Percentiles rank a stretch among this genome's conserved stretches.
Evolutionary conservation across 1,140 invertebrate species (phyloP).

Genomic region (Ooceraea biroi): DNA sequence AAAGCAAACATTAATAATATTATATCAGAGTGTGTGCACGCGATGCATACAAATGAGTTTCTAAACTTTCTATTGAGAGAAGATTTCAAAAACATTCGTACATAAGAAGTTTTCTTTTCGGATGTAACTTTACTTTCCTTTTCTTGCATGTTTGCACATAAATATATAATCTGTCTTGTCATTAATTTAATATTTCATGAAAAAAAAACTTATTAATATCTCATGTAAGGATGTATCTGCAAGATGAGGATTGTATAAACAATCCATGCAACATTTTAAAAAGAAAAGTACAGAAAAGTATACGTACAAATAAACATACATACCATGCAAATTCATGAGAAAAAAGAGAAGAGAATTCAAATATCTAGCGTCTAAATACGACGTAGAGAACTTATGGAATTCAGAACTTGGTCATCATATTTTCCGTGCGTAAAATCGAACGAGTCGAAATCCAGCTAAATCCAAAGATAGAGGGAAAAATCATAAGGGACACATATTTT

Average conservation of each 20-base stretch:
- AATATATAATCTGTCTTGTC: slow-evolving; percentile 45
- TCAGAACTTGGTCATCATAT: slow-evolving; percentile 44
- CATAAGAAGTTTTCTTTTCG: slow-evolving; percentile 6
- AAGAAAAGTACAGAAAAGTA: slow-evolving; percentile 52
- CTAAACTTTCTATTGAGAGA: slow-evolving; percentile 49
- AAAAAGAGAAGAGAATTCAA: slow-evolving; percentile 43
- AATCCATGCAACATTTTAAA: slow-evolving; percentile 28
- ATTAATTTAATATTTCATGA: slow-evolving; percentile 63
- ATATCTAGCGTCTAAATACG: slow-evolving; percentile 64
- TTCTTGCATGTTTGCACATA: slow-evolving; percentile 11
- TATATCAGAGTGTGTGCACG: slow-evolving; percentile 36
- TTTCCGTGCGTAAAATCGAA: slow-evolving; percentile 16
- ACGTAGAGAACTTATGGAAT: slow-evolving; percentile 13
- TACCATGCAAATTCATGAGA: slow-evolving; percentile 8
- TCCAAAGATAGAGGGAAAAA: slow-evolving; percentile 44
- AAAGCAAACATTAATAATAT: neutral
- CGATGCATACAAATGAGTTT: slow-evolving; percentile 45
- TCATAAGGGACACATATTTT: slow-evolving; percentile 32
- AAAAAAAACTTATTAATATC: slow-evolving; percentile 51
- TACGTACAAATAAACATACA: slow-evolving; percentile 40
- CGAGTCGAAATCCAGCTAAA: slow-evolving; percentile 33
- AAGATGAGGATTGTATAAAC: slow-evolving; percentile 50
- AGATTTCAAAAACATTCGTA: slow-evolving; percentile 26
- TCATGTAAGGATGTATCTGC: slow-evolving; percentile 62
- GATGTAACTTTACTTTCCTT: slow-evolving; percentile 4